Conservation (phyloP, 2,797 vertebrate species). For the Diplodus sargus region DNA sequence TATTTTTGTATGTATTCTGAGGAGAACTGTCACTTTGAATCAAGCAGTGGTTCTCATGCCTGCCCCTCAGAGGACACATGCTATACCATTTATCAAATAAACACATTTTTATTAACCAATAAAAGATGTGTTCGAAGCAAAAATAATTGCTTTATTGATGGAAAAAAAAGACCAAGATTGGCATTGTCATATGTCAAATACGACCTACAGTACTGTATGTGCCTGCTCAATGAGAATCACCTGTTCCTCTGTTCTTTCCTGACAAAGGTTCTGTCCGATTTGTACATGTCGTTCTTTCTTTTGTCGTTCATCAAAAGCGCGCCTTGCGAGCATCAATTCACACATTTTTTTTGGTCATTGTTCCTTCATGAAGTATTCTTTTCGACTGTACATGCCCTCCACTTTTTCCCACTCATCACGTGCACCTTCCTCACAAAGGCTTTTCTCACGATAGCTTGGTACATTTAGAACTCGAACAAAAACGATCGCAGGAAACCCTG, state of each 20-base stretch:
- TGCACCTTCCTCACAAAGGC: neutral
- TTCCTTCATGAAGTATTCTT: too few species aligned
- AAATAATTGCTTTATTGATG: neutral
- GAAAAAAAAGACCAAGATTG: neutral
- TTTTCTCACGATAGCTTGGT: neutral
- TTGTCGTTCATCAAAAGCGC: neutral
- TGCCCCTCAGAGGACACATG: too few species aligned
- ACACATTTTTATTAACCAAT: neutral
- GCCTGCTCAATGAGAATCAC: neutral
- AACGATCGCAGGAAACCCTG: neutral
- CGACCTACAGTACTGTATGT: fast-evolving
- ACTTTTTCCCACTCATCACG: neutral
- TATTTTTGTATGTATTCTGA: too few species aligned
- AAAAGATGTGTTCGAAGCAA: neutral
- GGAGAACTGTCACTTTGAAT: too few species aligned
- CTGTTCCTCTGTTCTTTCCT: neutral
- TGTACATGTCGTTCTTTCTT: neutral
- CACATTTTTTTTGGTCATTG: neutral
- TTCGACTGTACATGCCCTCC: too few species aligned
- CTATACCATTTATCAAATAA: neutral
- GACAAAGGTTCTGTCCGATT: neutral
- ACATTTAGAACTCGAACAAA: too few species aligned
- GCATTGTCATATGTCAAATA: neutral
- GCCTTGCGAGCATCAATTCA: neutral
- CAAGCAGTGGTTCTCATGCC: neutral